These are phyloP conservation scores for Rhynchomys soricoides DNA, from an alignment of 2,113 vertebrate species.

Conservation along the genomic window DNA sequence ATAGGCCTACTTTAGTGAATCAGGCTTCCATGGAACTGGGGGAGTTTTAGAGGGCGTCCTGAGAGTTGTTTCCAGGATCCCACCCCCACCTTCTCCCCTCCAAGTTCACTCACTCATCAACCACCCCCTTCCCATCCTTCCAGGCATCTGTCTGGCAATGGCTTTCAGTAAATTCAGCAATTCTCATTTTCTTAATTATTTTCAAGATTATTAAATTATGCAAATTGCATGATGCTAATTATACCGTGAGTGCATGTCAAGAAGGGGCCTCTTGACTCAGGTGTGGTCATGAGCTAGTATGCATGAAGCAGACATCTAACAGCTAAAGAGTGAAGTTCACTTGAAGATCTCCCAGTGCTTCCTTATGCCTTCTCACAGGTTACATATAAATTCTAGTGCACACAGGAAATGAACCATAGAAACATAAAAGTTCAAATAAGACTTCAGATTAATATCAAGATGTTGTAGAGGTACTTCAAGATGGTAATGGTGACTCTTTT, in stretches of 20 bases:
- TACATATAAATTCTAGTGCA: slow-evolving; percentile 69
- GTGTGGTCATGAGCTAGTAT: background rate
- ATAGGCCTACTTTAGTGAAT: background rate
- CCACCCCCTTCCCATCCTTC: background rate
- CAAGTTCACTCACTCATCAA: too few relatives aligned
- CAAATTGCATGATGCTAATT: background rate
- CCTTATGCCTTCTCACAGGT: background rate
- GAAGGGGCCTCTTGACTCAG: background rate
- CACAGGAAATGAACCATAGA: slow-evolving; percentile 66
- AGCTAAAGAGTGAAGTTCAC: background rate
- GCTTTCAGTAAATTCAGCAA: background rate
- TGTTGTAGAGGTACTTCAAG: slow-evolving; percentile 50
- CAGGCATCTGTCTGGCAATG: background rate
- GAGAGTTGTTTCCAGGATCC: background rate
- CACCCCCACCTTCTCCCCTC: rapidly evolving
- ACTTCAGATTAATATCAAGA: slow-evolving; percentile 62
- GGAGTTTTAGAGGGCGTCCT: background rate
- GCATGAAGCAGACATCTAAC: background rate
- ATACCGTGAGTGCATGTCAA: background rate
- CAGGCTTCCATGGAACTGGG: background rate
- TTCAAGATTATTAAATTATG: background rate
- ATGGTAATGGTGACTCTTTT: slow-evolving; percentile 3
- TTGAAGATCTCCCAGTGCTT: background rate
- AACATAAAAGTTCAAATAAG: slow-evolving; percentile 66
- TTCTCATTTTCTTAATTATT: background rate